Conservation (phyloP, 2,797 vertebrate genomes). For the Alfaro cultratus region DNA sequence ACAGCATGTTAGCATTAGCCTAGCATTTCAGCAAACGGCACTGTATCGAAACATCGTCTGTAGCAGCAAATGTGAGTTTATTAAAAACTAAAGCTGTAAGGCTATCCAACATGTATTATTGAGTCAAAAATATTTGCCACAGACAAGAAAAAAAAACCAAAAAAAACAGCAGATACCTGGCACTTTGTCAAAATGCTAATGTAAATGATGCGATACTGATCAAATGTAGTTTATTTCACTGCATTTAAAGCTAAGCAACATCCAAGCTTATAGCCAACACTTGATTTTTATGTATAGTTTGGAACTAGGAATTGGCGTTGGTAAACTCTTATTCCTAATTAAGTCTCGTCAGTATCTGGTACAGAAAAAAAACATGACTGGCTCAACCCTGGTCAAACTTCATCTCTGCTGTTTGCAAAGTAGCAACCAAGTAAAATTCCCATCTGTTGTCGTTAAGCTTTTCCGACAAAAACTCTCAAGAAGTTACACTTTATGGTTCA, state of each 20-base stretch:
- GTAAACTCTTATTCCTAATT: background rate
- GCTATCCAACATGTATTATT: background rate
- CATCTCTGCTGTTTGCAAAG: background rate
- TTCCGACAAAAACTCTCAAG: background rate
- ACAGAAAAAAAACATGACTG: background rate
- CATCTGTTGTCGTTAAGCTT: background rate
- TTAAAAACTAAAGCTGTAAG: background rate
- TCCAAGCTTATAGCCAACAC: background rate
- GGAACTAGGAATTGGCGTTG: background rate
- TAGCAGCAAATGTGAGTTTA: background rate
- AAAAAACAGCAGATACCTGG: background rate
- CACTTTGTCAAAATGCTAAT: background rate
- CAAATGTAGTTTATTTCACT: background rate
- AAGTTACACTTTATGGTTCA: background rate
- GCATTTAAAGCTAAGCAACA: background rate
- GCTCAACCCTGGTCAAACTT: background rate
- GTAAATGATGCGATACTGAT: background rate
- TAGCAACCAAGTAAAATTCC: background rate
- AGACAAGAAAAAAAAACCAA: background rate
- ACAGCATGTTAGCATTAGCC: background rate
- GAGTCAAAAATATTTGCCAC: background rate
- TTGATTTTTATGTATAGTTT: background rate
- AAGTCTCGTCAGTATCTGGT: background rate
- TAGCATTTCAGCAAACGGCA: background rate
- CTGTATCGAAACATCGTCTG: background rate